A percentile compares a stretch with the other conserved stretches of the same genome.
These are phyloP conservation scores for Periophthalmus modestus DNA, from an alignment of 2,113 vertebrate species.

Conservation along the genomic window DNA sequence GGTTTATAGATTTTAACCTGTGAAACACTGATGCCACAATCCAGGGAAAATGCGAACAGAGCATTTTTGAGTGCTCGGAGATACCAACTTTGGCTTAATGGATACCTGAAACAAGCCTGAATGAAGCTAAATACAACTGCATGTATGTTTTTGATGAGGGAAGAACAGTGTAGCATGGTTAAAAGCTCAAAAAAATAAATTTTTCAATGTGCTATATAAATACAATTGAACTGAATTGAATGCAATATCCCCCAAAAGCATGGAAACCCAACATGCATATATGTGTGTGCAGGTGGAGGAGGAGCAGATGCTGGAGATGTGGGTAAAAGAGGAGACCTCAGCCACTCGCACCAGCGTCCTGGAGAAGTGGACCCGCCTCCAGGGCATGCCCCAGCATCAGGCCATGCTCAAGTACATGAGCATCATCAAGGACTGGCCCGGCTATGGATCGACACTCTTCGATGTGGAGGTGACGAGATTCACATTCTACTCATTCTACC, in stretches of 20 bases:
- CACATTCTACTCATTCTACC: background rate
- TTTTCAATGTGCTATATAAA: too few species aligned
- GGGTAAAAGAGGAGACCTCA: constrained; percentile 91
- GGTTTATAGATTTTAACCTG: too few species aligned
- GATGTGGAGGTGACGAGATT: constrained; percentile 84
- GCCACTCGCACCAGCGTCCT: constrained; percentile 86
- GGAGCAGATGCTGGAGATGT: constrained; percentile 95
- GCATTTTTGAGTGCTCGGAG: too few species aligned
- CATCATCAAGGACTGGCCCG: constrained; percentile 90
- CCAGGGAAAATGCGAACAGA: too few species aligned
- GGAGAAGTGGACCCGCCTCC: constrained; percentile 90
- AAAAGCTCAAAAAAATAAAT: too few species aligned
- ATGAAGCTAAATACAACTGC: too few species aligned
- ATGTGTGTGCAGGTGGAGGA: constrained; percentile 80
- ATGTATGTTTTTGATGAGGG: too few species aligned
- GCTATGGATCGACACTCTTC: constrained; percentile 91
- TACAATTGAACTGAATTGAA: background rate
- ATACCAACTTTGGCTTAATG: too few species aligned
- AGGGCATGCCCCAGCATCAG: constrained; percentile 88
- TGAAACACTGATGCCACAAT: too few species aligned
- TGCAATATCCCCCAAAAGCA: background rate
- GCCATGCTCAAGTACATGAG: constrained; percentile 93
- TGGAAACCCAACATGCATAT: background rate
- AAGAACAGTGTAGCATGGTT: too few species aligned
- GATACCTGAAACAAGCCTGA: too few species aligned